phyloP scores from a whole-genome alignment of 2,888 invertebrate species.

The Xanthia icteritia region DNA sequence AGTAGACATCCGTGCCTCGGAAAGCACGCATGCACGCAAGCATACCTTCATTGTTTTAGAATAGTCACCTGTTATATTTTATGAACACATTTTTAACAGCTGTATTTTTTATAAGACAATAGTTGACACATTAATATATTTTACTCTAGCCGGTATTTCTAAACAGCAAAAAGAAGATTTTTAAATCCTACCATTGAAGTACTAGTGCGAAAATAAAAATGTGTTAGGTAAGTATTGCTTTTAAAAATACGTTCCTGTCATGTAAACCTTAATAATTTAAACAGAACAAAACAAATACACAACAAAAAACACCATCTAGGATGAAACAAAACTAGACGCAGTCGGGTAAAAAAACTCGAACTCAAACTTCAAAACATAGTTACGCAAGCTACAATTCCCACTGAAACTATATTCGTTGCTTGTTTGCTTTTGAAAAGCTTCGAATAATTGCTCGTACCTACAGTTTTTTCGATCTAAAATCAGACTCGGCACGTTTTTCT shows the following conservation, averaged over 20 bases:
- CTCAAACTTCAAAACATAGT: constrained; percentile 28
- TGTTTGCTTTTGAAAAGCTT: constrained; percentile 68
- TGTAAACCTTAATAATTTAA: neutral
- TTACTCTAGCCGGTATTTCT: neutral
- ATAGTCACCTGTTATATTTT: neutral
- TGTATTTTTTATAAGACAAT: neutral
- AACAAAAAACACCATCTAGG: neutral
- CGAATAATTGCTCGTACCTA: constrained; percentile 65
- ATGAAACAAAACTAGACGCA: constrained; percentile 9
- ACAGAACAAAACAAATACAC: neutral
- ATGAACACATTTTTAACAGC: neutral
- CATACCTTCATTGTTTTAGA: neutral
- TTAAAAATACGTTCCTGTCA: neutral
- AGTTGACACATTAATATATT: neutral
- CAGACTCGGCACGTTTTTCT: constrained; percentile 50
- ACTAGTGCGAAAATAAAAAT: neutral
- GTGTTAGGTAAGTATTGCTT: too few species aligned
- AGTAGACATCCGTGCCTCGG: too few species aligned
- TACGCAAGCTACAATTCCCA: constrained; percentile 45
- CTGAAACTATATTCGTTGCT: constrained; percentile 66
- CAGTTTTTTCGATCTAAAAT: constrained; percentile 65
- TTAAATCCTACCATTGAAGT: neutral
- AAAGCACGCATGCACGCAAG: too few species aligned
- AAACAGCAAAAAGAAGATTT: neutral
- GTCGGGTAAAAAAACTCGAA: constrained; percentile 2